Conservation (phyloP, 2,797 vertebrate species). For the Momotus momota region DNA sequence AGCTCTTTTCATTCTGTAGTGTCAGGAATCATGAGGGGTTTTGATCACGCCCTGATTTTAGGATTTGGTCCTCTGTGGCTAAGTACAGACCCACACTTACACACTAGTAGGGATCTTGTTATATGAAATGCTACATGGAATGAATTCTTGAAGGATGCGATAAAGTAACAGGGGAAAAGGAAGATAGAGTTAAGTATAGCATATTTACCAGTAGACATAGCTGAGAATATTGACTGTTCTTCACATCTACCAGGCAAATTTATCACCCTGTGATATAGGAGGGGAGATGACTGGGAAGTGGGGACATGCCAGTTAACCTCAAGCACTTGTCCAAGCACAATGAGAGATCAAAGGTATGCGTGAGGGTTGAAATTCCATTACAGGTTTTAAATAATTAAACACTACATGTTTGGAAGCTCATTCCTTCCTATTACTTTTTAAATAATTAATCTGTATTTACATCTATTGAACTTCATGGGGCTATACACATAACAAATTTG, state of each 20-base stretch:
- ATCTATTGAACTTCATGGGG: constrained; percentile 77
- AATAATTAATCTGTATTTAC: constrained; percentile 85
- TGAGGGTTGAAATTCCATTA: constrained; percentile 80
- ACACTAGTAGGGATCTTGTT: fast-evolving
- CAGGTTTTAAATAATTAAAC: constrained; percentile 82
- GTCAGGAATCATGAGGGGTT: not conserved
- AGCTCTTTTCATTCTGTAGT: not conserved
- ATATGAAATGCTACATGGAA: not conserved
- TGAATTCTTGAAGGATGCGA: not conserved
- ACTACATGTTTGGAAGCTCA: constrained; percentile 80
- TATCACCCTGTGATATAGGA: not conserved
- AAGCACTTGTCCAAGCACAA: constrained; percentile 68
- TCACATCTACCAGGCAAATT: not conserved
- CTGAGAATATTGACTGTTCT: not conserved
- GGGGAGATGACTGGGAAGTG: not conserved
- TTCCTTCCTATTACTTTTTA: constrained; percentile 82
- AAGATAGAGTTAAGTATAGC: not conserved
- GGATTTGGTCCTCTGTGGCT: not conserved
- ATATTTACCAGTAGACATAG: not conserved
- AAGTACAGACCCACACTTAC: fast-evolving
- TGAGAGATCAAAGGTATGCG: constrained; percentile 52
- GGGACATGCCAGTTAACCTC: constrained; percentile 67
- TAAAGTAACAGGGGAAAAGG: fast-evolving
- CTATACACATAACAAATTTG: constrained; percentile 65
- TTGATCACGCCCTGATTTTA: not conserved